Conservation (phyloP, 2,888 invertebrate genomes). For the Eilema caniola region DNA sequence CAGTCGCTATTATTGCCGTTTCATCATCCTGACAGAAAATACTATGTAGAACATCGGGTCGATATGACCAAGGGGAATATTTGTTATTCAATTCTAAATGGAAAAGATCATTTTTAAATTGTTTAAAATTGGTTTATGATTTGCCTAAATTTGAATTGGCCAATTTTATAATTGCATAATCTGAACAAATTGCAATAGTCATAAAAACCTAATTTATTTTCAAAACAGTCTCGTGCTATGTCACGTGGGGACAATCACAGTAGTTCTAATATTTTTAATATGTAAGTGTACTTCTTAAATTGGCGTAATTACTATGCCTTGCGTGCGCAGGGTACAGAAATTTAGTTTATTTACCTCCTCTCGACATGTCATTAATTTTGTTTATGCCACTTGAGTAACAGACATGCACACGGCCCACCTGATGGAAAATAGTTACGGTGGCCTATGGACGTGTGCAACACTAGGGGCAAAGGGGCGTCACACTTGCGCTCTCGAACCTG, state of each 20-base stretch:
- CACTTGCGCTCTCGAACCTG: no score
- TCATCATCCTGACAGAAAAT: no score
- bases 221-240: background rate
- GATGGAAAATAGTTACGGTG: no score
- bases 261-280: background rate
- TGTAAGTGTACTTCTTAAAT: background rate
- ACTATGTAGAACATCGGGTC: no score
- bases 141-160: background rate
- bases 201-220: background rate
- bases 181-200: background rate
- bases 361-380: background rate
- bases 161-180: background rate
- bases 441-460: no score
- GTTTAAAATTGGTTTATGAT: constrained; percentile 4
- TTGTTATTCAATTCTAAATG: no score
- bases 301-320: background rate
- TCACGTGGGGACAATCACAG: background rate
- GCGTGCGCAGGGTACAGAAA: background rate
- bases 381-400: no score
- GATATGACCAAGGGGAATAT: no score
- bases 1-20: no score
- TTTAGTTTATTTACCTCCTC: background rate
- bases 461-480: no score
- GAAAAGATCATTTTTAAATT: background rate
- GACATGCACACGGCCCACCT: no score